Conservation (phyloP, 2,888 invertebrate genomes). For the Polylopha cassiicola region DNA sequence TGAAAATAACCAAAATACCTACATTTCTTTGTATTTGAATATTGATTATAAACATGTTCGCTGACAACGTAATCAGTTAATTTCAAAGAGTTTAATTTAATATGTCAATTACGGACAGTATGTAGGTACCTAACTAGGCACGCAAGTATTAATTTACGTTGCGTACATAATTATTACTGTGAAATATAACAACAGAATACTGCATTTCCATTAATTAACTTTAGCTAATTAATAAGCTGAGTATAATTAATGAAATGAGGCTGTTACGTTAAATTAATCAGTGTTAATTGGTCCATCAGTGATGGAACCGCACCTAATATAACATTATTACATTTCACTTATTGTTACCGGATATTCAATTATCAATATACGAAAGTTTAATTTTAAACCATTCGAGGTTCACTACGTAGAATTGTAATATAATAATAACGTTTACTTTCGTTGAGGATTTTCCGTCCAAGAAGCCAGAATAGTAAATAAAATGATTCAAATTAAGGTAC, state of each 20-base stretch:
- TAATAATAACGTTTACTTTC: too few species aligned
- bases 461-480: too few species aligned
- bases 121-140: neutral
- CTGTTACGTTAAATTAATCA: slow-evolving; percentile 66
- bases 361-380: neutral
- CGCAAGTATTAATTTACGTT: slow-evolving; percentile 5
- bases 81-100: too few species aligned
- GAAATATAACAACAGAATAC: slow-evolving; percentile 9
- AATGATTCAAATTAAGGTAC: too few species aligned
- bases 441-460: too few species aligned
- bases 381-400: too few species aligned
- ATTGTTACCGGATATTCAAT: slow-evolving; percentile 5
- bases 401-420: too few species aligned
- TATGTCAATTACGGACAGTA: neutral
- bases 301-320: slow-evolving; percentile 17
- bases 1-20: too few species aligned
- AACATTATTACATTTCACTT: slow-evolving; percentile 18
- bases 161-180: slow-evolving; percentile 7
- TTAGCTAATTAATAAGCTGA: slow-evolving; percentile 62
- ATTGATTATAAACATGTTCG: too few species aligned
- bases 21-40: too few species aligned
- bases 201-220: slow-evolving; percentile 64
- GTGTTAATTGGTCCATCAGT: slow-evolving; percentile 45
- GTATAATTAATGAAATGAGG: slow-evolving; percentile 50
- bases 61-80: too few species aligned